These are phyloP conservation scores for Crocidura indochinensis DNA, from an alignment of 2,797 vertebrate genomes.

Conservation along the genomic window DNA sequence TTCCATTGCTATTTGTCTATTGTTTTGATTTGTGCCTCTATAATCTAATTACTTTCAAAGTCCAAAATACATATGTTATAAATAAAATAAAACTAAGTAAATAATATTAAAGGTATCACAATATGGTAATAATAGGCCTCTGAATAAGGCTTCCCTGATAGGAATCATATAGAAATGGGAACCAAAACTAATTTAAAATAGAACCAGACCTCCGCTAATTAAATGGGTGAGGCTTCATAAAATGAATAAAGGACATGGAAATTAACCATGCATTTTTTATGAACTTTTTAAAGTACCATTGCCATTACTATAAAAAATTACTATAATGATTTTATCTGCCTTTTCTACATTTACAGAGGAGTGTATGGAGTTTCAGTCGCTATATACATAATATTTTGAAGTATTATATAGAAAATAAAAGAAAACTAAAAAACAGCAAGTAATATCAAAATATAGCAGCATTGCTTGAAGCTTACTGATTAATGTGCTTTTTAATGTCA, in stretches of 20 bases:
- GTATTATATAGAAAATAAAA: constrained; percentile 28
- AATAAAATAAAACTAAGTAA: no score
- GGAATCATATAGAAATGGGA: no score
- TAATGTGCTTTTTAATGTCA: not conserved
- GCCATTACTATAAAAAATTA: not conserved
- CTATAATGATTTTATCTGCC: not conserved
- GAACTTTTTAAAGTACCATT: not conserved
- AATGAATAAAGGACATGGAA: not conserved
- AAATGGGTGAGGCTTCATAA: no score
- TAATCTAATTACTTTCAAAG: no score
- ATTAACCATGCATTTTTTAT: constrained; percentile 3
- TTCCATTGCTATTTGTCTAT: no score
- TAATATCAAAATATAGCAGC: not conserved
- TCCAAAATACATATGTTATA: no score
- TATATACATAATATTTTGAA: not conserved
- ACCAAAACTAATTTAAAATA: no score
- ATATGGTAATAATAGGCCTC: no score
- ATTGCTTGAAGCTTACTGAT: not conserved
- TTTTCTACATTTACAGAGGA: not conserved
- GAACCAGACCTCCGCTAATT: no score
- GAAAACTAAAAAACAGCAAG: not conserved
- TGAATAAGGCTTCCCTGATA: no score
- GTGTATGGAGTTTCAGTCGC: not conserved
- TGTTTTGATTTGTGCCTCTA: no score
- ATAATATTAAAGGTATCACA: no score